A percentile compares a stretch with the other conserved stretches of the same genome.
These are phyloP conservation scores for Cataglyphis albicans DNA, from an alignment of 2,888 invertebrate genomes.

Conservation along the genomic window DNA sequence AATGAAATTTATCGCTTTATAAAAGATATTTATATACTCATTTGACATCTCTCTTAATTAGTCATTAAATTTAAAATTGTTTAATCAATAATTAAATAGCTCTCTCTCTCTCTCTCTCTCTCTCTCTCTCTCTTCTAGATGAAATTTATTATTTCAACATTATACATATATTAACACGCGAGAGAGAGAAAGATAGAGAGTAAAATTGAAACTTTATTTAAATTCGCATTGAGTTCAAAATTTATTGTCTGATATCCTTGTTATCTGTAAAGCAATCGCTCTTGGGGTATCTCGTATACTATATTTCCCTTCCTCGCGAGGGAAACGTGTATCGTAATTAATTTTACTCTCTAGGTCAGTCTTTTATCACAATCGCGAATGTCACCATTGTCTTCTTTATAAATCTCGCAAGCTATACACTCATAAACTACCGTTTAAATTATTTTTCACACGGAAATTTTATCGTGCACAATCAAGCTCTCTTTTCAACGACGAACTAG, in stretches of 20 bases:
- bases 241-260: conserved; percentile 30
- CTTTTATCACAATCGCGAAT: conserved; percentile 28
- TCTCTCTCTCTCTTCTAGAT: neutral
- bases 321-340: conserved; percentile 48
- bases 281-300: conserved; percentile 37
- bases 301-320: conserved; percentile 19
- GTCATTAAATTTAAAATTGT: neutral
- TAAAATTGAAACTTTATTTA: conserved; percentile 37
- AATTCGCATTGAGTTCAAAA: conserved; percentile 30
- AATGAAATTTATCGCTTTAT: neutral
- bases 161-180: neutral
- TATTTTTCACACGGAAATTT: conserved; percentile 47
- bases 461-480: conserved; percentile 26
- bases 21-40: neutral
- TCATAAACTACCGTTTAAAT: conserved; percentile 18
- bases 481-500: conserved; percentile 41
- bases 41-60: neutral
- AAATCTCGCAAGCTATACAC: conserved; percentile 8
- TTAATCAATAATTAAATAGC: neutral
- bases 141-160: conserved; percentile 2
- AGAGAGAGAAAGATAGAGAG: neutral
- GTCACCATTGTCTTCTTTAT: conserved; percentile 29
- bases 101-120: neutral
- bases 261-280: conserved; percentile 35
- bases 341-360: conserved; percentile 33